phyloP scores from a whole-genome alignment of 2,888 invertebrate species.

The Cotesia congregata region DNA sequence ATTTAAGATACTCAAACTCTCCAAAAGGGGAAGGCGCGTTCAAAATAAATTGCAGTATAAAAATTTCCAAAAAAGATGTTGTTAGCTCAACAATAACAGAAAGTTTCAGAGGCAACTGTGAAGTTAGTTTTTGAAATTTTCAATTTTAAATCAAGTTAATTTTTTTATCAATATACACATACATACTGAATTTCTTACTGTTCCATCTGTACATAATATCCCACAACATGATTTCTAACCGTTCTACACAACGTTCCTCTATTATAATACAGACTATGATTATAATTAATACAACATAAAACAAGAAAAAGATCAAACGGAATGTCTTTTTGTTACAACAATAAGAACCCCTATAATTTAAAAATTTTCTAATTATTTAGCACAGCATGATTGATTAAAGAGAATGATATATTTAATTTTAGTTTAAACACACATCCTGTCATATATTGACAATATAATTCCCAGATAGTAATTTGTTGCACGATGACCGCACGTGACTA shows the following conservation, averaged over 20 bases:
- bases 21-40: too few species aligned
- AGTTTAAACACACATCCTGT: slow-evolving; percentile 23
- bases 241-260: neutral
- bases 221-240: too few species aligned
- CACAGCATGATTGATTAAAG: neutral
- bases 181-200: too few species aligned
- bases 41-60: too few species aligned
- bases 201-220: too few species aligned
- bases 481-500: slow-evolving; percentile 25
- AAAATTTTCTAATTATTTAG: slow-evolving; percentile 6
- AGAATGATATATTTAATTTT: slow-evolving; percentile 1
- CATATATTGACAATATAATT: slow-evolving; percentile 28
- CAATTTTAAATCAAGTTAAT: too few species aligned
- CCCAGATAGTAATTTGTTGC: slow-evolving; percentile 24
- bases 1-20: too few species aligned
- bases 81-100: too few species aligned
- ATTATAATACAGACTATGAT: neutral
- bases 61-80: too few species aligned
- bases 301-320: neutral
- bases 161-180: too few species aligned
- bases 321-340: neutral
- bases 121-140: too few species aligned
- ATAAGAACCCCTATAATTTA: neutral
- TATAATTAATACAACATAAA: neutral
- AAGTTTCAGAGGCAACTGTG: too few species aligned